Evolutionary conservation across 2,888 invertebrate species (phyloP), one percentile per base, ranked within the genome.

Genomic region (Thera obeliscata): DNA sequence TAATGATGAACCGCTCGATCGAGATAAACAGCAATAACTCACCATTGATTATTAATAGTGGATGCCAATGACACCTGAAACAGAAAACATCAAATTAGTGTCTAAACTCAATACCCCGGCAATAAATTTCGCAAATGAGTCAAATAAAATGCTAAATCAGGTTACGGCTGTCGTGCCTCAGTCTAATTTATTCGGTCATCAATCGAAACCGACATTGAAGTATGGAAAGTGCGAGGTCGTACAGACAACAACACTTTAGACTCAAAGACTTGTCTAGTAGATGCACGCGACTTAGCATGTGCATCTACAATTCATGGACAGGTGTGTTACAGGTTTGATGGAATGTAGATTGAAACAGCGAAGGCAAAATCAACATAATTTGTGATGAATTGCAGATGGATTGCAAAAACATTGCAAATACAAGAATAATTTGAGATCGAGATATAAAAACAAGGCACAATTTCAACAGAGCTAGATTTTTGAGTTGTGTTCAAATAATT

Each of bases 151-250:
- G 54, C 54, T 63, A 59, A 66, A 59, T 63, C 68, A 67, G 71
- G 74, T 72, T 70, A 70, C 58, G 50, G 61, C 57, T 70, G 74
- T 69, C 70, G 69, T 71, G 72, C 54, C 56, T 71, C 72, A 71
- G 69, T 75, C 67, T 64, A 71, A 74, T 77, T 69, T 75, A 72
- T 76, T 73, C 72, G 70, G 72, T 73, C 77, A 76, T 76, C 76
- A 74, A 74, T 78, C 70, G 74, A 72, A 74, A 66, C 69, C 77
- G 79, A 77, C 78, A 76, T 76, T 79, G 78, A 75, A 70, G 68
- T 76, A 77, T 78, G 74, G 76, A 78, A 75, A 71, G 74, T 61
- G 74, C 79, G 79, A 80, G 79, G 79, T 74, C 78, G 67, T 66
- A 50, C 63, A 2, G 46, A 56, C 43, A n/a, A 43, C 41, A 60